These are phyloP conservation scores for Trichogramma pretiosum DNA, from an alignment of 1,140 invertebrate species.

Conservation along the genomic window DNA sequence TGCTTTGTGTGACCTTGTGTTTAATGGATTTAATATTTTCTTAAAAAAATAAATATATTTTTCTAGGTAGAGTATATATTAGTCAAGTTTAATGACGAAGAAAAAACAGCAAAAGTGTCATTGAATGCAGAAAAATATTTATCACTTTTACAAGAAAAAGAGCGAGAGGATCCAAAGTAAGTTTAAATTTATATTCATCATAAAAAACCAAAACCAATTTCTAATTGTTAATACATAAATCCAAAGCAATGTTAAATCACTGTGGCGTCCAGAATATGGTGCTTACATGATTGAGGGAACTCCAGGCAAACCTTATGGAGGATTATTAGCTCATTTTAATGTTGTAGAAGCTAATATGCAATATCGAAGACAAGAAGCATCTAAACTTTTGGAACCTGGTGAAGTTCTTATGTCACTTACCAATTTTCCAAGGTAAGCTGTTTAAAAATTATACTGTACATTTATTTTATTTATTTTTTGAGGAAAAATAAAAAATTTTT, in stretches of 20 bases:
- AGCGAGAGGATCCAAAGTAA: conserved; percentile 70
- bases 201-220: conserved; percentile 67
- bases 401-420: conserved; percentile 86
- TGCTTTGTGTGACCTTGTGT: too few relatives aligned
- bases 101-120: conserved; percentile 73
- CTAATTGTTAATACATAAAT: background rate
- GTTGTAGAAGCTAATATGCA: conserved; percentile 97
- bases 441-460: background rate
- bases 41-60: conserved; percentile 15
- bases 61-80: conserved; percentile 87
- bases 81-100: conserved; percentile 87
- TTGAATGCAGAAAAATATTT: conserved; percentile 76
- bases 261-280: conserved; percentile 97
- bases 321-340: conserved; percentile 91
- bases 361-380: conserved; percentile 77
- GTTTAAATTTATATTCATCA: conserved; percentile 22
- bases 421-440: conserved; percentile 71
- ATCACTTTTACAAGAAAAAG: conserved; percentile 71
- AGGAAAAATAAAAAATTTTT: conserved; percentile 8
- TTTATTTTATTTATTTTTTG: conserved; percentile 19
- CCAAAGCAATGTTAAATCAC: conserved; percentile 62
- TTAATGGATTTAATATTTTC: background rate
- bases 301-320: conserved; percentile 90
- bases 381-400: conserved; percentile 62
- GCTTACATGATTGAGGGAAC: conserved; percentile 99